Evolutionary conservation across 2,113 vertebrate species (phyloP), one percentile per base, ranked within the genome.

Genomic region (Phycodurus eques): DNA sequence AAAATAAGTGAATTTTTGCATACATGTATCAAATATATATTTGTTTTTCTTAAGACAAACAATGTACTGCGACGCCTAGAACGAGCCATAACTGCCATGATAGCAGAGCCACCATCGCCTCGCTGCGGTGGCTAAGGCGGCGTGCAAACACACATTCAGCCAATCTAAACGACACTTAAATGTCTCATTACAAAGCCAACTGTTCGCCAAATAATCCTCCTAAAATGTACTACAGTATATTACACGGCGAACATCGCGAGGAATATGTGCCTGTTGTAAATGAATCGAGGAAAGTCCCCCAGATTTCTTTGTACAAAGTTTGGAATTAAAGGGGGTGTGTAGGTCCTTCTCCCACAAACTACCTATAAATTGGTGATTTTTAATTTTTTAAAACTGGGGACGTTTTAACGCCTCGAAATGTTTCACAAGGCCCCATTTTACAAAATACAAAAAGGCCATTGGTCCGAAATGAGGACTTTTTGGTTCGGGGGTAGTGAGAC

Each of bases 251-350:
- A 66, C 14, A 22, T 2, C 11, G 56, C 19, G 49, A 19, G 51
- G 8, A 19, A 49, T 57, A 8, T 57, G 39, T 0, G 9, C 7
- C 53, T 0, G 63, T 20, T 59, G n/a, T 9, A 1, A 54, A 69
- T 0, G 19, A 42, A 73, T 70, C 2, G 3, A 5, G 51, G 56
- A 77, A 82, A 74, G 67, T 68, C 35, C 53, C 35, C 64, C 4
- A 27, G 13, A 70, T 80, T 61, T 67, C 67, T 68, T 65, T n/a
- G 31, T 10, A 1, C 72, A 90, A 89, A 91, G 77, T 91, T 89
- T 89, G 88, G 90, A 88, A 90, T 90, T 79, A 87, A 90, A 88
- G 83, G 90, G 89, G 87, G 89, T 86, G 90, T 90, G 90, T 86
- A 83, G 78, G 60, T 80, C 61, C 73, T 74, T 83, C 82, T 78